phyloP scores from a whole-genome alignment of 2,888 invertebrate species.

The Acronicta aceris region DNA sequence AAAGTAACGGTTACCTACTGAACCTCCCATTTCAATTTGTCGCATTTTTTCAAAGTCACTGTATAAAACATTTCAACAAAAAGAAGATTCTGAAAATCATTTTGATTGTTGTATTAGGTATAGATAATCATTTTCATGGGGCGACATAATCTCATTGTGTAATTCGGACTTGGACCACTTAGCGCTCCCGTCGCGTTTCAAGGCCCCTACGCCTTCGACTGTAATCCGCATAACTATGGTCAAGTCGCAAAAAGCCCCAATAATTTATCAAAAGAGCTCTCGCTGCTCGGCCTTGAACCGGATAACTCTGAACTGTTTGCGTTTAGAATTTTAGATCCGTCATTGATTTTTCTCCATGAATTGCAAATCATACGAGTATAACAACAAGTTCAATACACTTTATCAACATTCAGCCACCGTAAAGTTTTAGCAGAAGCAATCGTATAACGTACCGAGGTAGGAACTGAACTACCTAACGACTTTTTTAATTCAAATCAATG shows the following conservation, averaged over 20 bases:
- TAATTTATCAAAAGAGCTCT: slow-evolving; percentile 48
- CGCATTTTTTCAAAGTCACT: too few species aligned
- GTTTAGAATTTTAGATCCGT: slow-evolving; percentile 16
- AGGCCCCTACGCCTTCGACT: slow-evolving; percentile 16
- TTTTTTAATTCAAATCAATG: too few species aligned
- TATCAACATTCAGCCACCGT: slow-evolving; percentile 9
- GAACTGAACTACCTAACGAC: too few species aligned
- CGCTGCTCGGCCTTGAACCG: slow-evolving; percentile 6
- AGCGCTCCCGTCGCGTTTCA: slow-evolving; percentile 27
- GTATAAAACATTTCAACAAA: not conserved
- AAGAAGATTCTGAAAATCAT: slow-evolving; percentile 2
- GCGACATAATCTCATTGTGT: slow-evolving; percentile 45
- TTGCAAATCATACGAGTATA: slow-evolving; percentile 20
- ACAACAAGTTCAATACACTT: slow-evolving; percentile 8
- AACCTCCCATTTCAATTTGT: too few species aligned
- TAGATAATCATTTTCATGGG: slow-evolving; percentile 15
- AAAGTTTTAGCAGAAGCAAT: not conserved
- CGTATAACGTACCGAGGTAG: too few species aligned
- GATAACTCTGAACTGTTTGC: slow-evolving; percentile 36
- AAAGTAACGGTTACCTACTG: too few species aligned
- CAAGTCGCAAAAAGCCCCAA: slow-evolving; percentile 44
- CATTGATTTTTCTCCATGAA: slow-evolving; percentile 26
- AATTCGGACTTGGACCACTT: slow-evolving; percentile 32
- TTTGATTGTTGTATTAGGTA: slow-evolving; percentile 24
- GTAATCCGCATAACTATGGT: slow-evolving; percentile 44